Conservation (phyloP, 2,888 invertebrate genomes). For the Tryphoninae sp. region DNA sequence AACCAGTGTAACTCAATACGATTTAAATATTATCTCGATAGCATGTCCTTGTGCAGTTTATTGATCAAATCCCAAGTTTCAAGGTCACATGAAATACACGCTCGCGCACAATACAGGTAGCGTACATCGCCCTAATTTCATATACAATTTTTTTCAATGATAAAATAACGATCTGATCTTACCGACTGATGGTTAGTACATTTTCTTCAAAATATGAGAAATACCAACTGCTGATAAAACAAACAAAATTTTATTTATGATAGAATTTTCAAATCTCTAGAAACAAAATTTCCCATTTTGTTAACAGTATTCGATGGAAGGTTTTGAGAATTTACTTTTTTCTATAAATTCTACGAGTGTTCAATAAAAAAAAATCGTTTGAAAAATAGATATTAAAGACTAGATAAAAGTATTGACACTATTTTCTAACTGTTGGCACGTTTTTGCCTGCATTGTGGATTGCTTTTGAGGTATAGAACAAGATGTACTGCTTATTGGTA, state of each 20-base stretch:
- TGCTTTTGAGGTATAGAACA: not conserved
- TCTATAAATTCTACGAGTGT: not conserved
- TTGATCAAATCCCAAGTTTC: not conserved
- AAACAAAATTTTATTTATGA: not conserved
- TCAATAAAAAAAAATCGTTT: not conserved
- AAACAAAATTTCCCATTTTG: not conserved
- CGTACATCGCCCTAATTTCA: too few species aligned
- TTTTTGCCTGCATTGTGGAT: not conserved
- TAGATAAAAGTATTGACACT: too few species aligned
- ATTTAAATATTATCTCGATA: too few species aligned
- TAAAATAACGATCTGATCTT: too few species aligned
- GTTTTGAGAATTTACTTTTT: not conserved
- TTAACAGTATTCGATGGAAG: not conserved
- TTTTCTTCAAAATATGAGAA: not conserved
- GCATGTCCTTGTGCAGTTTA: not conserved
- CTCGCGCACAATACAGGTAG: too few species aligned
- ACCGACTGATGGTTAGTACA: not conserved
- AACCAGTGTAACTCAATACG: not conserved
- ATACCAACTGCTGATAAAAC: not conserved
- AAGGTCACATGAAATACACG: too few species aligned
- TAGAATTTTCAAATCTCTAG: not conserved
- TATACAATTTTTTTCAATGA: too few species aligned
- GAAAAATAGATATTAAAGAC: too few species aligned
- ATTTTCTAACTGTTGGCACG: not conserved
- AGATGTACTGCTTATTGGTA: not conserved